phyloP scores from a whole-genome alignment of 2,888 invertebrate genomes.

The Abrostola triplasia region DNA sequence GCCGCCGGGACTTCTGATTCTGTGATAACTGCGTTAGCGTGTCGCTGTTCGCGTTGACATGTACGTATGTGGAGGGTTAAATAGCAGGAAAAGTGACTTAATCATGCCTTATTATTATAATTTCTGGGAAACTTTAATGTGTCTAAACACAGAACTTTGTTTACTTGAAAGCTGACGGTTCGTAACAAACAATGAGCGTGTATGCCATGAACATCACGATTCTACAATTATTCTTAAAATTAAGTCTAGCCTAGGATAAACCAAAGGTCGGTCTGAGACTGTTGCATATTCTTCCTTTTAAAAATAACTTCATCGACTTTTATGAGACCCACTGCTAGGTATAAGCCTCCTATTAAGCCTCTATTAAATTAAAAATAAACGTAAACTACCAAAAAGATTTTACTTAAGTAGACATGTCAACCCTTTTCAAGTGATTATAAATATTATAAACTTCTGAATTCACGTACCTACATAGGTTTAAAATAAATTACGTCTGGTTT shows the following conservation, averaged over 20 bases:
- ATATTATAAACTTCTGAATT: too few species aligned
- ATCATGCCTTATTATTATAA: slow-evolving; percentile 38
- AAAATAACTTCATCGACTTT: too few species aligned
- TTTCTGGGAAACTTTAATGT: slow-evolving; percentile 35
- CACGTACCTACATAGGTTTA: too few species aligned
- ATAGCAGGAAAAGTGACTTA: slow-evolving; percentile 44
- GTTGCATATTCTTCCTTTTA: neutral
- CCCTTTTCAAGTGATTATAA: too few species aligned
- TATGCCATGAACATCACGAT: neutral
- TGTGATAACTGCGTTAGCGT: slow-evolving; percentile 54
- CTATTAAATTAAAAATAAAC: too few species aligned
- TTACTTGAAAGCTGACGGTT: neutral
- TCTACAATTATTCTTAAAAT: too few species aligned
- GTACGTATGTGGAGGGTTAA: slow-evolving; percentile 36
- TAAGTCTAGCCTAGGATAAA: neutral
- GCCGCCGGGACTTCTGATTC: slow-evolving; percentile 50
- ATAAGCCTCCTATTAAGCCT: too few species aligned
- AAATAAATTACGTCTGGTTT: too few species aligned
- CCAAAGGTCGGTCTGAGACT: neutral
- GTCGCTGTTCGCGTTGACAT: slow-evolving; percentile 50
- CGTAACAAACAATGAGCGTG: neutral
- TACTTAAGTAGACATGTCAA: too few species aligned
- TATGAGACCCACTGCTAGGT: too few species aligned
- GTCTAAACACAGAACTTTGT: slow-evolving; percentile 10
- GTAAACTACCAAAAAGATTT: too few species aligned